Conservation (phyloP, 37 sponge, comb jelly and placozoan genomes). For the Geodia barretti region DNA sequence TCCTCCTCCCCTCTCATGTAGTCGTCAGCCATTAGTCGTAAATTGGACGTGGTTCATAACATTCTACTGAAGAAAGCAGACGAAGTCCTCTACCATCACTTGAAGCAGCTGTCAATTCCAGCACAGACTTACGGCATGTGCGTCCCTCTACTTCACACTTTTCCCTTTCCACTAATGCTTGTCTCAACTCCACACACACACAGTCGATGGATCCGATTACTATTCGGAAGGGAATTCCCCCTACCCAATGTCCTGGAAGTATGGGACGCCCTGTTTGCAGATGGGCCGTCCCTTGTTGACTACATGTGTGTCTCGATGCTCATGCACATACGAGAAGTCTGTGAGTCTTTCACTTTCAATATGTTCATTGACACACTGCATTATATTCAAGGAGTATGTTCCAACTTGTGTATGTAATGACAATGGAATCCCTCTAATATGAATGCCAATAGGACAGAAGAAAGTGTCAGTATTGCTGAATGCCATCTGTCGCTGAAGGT, state of each 20-base stretch:
- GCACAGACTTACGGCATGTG: constrained; percentile 96
- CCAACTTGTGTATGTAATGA: too few relatives aligned
- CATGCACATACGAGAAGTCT: constrained; percentile 71
- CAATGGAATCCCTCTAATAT: too few relatives aligned
- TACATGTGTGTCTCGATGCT: constrained; percentile 94
- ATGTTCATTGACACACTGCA: too few relatives aligned
- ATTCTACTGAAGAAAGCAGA: constrained; percentile 85
- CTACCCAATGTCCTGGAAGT: constrained; percentile 82
- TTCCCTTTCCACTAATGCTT: not conserved
- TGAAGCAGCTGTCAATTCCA: constrained; percentile 83
- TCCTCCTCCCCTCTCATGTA: constrained; percentile 3
- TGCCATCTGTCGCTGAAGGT: too few relatives aligned
- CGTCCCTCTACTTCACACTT: constrained; percentile 7
- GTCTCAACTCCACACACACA: not conserved
- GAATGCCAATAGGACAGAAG: too few relatives aligned
- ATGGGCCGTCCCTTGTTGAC: constrained; percentile 88
- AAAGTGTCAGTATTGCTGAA: too few relatives aligned
- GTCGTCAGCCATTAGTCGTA: constrained; percentile 73
- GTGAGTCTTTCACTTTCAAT: constrained; percentile 46
- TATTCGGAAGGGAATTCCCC: constrained; percentile 97
- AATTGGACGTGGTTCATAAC: constrained; percentile 86
- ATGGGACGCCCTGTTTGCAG: constrained; percentile 98
- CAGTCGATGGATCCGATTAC: constrained; percentile 95
- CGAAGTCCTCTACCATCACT: constrained; percentile 56
- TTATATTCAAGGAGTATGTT: too few relatives aligned